Evolutionary conservation across 1,140 invertebrate species (phyloP), one percentile per base, ranked within the genome.

Genomic region (Leptopilina clavipes): DNA sequence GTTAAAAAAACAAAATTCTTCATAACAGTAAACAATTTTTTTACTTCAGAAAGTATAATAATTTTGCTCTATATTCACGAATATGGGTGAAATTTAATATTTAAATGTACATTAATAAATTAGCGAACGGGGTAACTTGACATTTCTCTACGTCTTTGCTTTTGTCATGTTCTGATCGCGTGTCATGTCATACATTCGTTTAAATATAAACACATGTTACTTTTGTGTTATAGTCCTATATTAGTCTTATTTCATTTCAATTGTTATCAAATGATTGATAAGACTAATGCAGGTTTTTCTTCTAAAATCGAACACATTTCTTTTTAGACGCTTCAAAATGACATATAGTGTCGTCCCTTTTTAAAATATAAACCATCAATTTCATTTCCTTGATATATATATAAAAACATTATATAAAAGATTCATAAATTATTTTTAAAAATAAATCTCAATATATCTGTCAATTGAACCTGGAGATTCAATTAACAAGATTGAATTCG

Each of bases 221-320:
- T 45, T 65, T 37, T 59, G 54, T 73, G 78, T 78, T 31, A 31
- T 78, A 80, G 78, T 76, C 77, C 77, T 82, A 74, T 82, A 74
- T 82, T 80, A 77, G 25, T 17, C 37, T 17, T n/a, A 31, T 65
- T 65, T 14, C 48, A 65, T 22, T 43, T 45, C 70, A 54, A 43
- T 71, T 78, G 65, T 78, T 75, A 31, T 31, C 45, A n/a, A 14
- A n/a, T 31, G 59, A 65, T 14, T 14, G 59, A 65, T 65, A 65
- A 31, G 56, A 17, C 71, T 31, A 31, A 2, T 74, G 74, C 70
- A 74, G 71, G 75, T 79, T 81, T 79, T 82, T 82, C 77, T 31
- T 31, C 75, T 74, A 78, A 76, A 52, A 65, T 22, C 14, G 45
- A 0, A 8, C 3, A 40, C 9, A 40, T 40, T 44, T 45, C 37